These are phyloP conservation scores for Troglohyphantes excavatus DNA, from an alignment of 2,888 invertebrate genomes.

Conservation along the genomic window DNA sequence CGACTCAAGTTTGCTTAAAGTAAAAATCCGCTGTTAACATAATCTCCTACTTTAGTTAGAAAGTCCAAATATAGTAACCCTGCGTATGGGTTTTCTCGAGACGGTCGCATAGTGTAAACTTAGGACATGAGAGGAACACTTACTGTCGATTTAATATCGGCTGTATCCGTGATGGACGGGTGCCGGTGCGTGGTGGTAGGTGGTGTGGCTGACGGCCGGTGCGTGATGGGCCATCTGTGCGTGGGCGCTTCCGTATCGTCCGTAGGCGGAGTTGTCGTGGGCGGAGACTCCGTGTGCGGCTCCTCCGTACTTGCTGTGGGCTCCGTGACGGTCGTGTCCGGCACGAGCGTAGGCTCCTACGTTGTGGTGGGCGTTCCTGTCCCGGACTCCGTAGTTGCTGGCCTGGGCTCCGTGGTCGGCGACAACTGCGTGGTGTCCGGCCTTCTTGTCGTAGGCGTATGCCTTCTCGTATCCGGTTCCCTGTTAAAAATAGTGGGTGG, in stretches of 20 bases:
- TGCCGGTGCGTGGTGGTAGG: constrained; percentile 22
- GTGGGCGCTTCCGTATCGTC: constrained; percentile 62
- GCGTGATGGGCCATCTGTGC: constrained; percentile 62
- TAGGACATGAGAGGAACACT: no score
- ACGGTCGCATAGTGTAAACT: no score
- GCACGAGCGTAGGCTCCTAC: constrained; percentile 61
- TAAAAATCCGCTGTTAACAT: no score
- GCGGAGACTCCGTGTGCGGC: constrained; percentile 52
- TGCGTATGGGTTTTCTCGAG: no score
- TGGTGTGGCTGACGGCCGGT: constrained; percentile 46
- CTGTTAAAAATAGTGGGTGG: constrained; percentile 13
- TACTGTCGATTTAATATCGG: constrained; percentile 68
- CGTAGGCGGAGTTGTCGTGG: constrained; percentile 64
- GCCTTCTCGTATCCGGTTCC: constrained; percentile 77
- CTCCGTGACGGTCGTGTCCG: constrained; percentile 74
- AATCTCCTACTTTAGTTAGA: no score
- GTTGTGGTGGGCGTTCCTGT: constrained; percentile 72
- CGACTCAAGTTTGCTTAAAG: no score
- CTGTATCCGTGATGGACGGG: constrained; percentile 63
- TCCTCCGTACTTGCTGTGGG: constrained; percentile 66
- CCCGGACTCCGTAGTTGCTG: constrained; percentile 61
- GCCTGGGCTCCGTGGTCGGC: constrained; percentile 69
- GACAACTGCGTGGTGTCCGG: constrained; percentile 72
- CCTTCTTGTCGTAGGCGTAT: constrained; percentile 77
- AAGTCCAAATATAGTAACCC: no score